phyloP scores from a whole-genome alignment of 1,140 invertebrate species.

The Lanistes nyassanus region DNA sequence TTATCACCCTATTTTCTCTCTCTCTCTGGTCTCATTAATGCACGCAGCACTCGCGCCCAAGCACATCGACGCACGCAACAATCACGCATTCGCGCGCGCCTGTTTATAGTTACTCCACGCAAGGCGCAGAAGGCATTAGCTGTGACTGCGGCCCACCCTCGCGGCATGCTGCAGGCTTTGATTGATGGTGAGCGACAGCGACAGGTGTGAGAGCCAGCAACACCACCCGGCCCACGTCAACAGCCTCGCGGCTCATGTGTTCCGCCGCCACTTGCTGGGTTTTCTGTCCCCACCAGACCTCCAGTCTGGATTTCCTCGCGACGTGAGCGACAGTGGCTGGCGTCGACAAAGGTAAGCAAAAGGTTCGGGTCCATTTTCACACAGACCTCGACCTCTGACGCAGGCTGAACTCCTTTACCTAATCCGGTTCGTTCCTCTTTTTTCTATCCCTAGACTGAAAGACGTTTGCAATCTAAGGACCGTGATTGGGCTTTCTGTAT shows the following conservation, averaged over 20 bases:
- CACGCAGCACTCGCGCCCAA: background rate
- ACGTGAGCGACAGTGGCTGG: too few relatives aligned
- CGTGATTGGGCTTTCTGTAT: too few relatives aligned
- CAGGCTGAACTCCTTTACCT: too few relatives aligned
- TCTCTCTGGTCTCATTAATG: conserved; percentile 15
- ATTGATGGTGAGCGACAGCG: background rate
- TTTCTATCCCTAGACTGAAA: too few relatives aligned
- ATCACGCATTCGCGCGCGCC: background rate
- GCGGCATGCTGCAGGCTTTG: background rate
- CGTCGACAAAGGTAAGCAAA: too few relatives aligned
- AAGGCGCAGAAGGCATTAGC: background rate
- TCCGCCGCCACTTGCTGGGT: background rate
- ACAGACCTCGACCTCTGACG: too few relatives aligned
- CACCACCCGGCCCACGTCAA: background rate
- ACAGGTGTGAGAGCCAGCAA: background rate
- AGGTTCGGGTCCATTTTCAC: too few relatives aligned
- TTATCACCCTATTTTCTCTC: conserved; percentile 9
- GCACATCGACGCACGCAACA: background rate
- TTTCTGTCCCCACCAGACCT: background rate
- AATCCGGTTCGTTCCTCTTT: too few relatives aligned
- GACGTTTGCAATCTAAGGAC: too few relatives aligned
- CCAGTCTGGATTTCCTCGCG: too few relatives aligned
- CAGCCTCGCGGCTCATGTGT: background rate
- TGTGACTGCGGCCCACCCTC: background rate
- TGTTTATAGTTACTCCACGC: too few relatives aligned